These are phyloP conservation scores for Rhagonycha lutea DNA, from an alignment of 2,888 invertebrate genomes.

Conservation along the genomic window DNA sequence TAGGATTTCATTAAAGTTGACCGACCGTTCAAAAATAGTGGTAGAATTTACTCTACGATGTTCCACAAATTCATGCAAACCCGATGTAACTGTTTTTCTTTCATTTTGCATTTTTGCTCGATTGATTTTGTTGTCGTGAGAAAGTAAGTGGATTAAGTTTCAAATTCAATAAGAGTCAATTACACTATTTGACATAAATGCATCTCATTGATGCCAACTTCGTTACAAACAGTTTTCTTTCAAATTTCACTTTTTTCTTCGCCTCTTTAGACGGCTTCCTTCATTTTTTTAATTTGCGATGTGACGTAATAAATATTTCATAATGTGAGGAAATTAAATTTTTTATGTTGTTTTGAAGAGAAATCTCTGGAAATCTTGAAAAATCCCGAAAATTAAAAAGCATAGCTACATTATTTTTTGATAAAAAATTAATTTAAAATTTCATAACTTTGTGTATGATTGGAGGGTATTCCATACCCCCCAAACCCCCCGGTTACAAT, in stretches of 20 bases:
- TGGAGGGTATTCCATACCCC: too few species aligned
- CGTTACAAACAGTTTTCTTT: neutral
- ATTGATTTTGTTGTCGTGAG: neutral
- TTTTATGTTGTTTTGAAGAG: too few species aligned
- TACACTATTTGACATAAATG: neutral
- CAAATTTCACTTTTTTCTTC: neutral
- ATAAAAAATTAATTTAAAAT: too few species aligned
- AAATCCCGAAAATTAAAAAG: too few species aligned
- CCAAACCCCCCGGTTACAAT: too few species aligned
- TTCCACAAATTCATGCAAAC: neutral
- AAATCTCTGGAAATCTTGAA: too few species aligned
- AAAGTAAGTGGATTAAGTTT: neutral
- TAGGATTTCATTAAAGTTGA: neutral
- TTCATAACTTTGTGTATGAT: too few species aligned
- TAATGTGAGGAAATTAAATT: too few species aligned
- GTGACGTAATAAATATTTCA: too few species aligned
- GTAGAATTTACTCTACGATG: neutral
- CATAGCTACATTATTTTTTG: too few species aligned
- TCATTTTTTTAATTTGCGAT: too few species aligned
- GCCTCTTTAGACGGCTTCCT: too few species aligned
- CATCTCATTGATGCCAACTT: neutral
- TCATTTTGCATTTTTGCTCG: neutral
- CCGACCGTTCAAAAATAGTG: neutral
- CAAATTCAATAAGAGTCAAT: neutral
- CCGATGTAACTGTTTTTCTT: neutral